These are phyloP conservation scores for Phoxinus dragarum DNA, from an alignment of 2,797 vertebrate genomes.

Conservation along the genomic window DNA sequence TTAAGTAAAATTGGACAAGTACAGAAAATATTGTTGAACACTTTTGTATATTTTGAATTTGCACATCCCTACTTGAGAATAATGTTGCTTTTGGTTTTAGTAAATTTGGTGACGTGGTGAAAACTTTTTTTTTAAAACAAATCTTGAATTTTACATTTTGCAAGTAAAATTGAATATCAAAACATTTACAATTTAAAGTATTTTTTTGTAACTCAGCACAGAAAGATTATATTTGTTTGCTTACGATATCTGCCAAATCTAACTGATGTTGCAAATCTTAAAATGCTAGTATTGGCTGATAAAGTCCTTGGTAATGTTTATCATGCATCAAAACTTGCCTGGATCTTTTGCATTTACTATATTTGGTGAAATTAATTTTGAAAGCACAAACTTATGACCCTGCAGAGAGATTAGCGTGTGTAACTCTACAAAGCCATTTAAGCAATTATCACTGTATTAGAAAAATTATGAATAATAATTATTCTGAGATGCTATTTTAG, in stretches of 20 bases:
- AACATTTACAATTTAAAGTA: not conserved
- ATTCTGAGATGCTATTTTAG: not conserved
- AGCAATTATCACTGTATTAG: not conserved
- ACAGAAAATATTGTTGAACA: not conserved
- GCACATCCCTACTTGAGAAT: not conserved
- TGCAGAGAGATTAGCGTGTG: not conserved
- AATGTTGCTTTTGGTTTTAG: not conserved
- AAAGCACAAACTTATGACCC: not conserved
- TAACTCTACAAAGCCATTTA: not conserved
- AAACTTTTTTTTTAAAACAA: not conserved
- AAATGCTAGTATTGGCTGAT: not conserved
- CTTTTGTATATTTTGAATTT: not conserved
- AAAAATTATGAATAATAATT: constrained; percentile 11
- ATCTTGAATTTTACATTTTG: not conserved
- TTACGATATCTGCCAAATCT: not conserved
- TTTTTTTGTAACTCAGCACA: not conserved
- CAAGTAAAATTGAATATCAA: not conserved
- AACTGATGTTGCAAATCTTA: not conserved
- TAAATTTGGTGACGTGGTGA: not conserved
- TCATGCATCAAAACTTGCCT: not conserved
- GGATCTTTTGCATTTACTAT: not conserved
- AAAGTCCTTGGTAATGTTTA: not conserved
- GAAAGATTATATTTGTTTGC: not conserved
- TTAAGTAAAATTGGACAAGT: not conserved
- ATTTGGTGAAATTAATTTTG: not conserved